Conservation (phyloP, 1,140 invertebrate species). For the Pachypeltis micranthus region DNA sequence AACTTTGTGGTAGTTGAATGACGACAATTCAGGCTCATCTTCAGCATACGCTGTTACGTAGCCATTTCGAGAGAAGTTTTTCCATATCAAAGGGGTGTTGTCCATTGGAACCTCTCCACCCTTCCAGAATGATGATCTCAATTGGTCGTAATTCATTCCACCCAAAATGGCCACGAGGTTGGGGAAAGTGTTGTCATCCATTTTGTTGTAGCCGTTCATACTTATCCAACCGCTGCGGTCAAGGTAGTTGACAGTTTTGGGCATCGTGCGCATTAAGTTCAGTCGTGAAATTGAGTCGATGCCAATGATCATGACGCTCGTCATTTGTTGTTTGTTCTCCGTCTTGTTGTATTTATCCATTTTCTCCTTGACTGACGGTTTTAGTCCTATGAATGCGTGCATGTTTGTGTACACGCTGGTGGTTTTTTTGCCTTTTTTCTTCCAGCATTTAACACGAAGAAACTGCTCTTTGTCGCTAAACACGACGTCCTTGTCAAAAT, state of each 20-base stretch:
- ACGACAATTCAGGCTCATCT: slow-evolving; percentile 58
- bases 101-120: slow-evolving; percentile 38
- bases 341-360: slow-evolving; percentile 17
- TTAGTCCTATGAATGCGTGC: slow-evolving; percentile 29
- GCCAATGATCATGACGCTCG: slow-evolving; percentile 54
- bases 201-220: slow-evolving; percentile 50
- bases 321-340: slow-evolving; percentile 22
- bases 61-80: slow-evolving; percentile 52
- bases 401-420: slow-evolving; percentile 37
- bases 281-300: slow-evolving; percentile 74
- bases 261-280: slow-evolving; percentile 61
- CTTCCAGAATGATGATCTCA: slow-evolving; percentile 40
- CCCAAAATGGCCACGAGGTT: slow-evolving; percentile 67
- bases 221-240: slow-evolving; percentile 43
- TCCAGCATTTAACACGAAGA: slow-evolving; percentile 36
- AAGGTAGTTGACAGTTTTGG: slow-evolving; percentile 53
- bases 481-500: slow-evolving; percentile 33
- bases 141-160: slow-evolving; percentile 42
- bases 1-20: slow-evolving; percentile 67
- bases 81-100: slow-evolving; percentile 67
- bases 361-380: slow-evolving; percentile 19
- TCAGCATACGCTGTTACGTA: slow-evolving; percentile 70
- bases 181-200: slow-evolving; percentile 69
- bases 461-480: slow-evolving; percentile 35
- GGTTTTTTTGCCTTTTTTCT: slow-evolving; percentile 29